phyloP scores from a whole-genome alignment of 1,140 invertebrate genomes.

The Drosophila murphyi region DNA sequence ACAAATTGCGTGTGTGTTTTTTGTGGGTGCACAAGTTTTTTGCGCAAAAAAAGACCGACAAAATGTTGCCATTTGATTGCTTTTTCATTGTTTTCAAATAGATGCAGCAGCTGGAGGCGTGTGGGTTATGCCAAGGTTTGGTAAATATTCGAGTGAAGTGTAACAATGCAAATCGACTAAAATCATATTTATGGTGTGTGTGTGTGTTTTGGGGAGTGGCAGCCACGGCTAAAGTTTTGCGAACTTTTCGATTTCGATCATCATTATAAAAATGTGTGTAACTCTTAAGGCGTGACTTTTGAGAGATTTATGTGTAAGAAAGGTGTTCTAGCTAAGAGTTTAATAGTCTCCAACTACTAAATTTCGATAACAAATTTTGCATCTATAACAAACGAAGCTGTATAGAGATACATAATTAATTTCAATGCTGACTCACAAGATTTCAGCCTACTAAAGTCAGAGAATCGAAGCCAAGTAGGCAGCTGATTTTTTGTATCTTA shows the following conservation, averaged over 20 bases:
- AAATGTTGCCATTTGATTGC: slow-evolving; percentile 68
- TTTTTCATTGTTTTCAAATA: slow-evolving; percentile 82
- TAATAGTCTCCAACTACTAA: neutral
- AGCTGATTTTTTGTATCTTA: too few species aligned
- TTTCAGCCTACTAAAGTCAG: too few species aligned
- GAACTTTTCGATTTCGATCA: slow-evolving; percentile 7
- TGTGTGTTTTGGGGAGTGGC: slow-evolving; percentile 23
- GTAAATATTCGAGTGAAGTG: slow-evolving; percentile 29
- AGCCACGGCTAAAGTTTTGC: slow-evolving; percentile 33
- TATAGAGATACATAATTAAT: too few species aligned
- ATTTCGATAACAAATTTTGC: too few species aligned
- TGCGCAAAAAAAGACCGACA: slow-evolving; percentile 10
- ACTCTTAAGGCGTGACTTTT: neutral
- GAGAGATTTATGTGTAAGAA: neutral
- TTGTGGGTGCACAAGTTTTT: slow-evolving; percentile 44
- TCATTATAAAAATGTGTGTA: neutral
- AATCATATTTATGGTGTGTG: slow-evolving; percentile 69
- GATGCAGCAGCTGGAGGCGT: slow-evolving; percentile 5
- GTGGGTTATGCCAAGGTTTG: neutral
- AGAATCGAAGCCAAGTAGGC: too few species aligned
- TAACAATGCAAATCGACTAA: slow-evolving; percentile 69
- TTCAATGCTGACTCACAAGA: too few species aligned
- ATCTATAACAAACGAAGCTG: too few species aligned
- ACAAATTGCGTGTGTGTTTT: slow-evolving; percentile 39
- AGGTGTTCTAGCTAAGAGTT: neutral